Percentiles rank a stretch among this genome's conserved stretches.
Conservation (phyloP, 92 coral and sea anemone species). For the Phenganax stokvisi region DNA sequence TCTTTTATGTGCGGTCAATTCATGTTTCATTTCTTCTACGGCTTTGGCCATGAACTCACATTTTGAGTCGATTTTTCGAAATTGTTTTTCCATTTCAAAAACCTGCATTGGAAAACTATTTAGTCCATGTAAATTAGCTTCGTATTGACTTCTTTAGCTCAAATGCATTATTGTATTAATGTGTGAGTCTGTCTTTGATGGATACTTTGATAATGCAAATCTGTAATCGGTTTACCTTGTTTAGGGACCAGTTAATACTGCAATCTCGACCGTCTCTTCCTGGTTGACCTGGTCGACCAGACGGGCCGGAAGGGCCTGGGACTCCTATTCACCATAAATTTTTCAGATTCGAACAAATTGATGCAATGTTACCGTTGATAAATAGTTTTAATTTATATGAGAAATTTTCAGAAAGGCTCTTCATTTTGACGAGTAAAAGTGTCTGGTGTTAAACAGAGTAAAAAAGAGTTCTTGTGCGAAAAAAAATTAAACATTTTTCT, state of each 20-base stretch:
- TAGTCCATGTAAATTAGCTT: not conserved
- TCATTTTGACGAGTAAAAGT: no score
- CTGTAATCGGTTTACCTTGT: not conserved
- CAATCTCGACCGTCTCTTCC: slow-evolving; percentile 30
- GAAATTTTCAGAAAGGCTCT: no score
- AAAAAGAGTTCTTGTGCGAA: no score
- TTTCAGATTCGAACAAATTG: no score
- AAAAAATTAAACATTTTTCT: no score
- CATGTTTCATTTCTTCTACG: slow-evolving; percentile 9
- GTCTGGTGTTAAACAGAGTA: no score
- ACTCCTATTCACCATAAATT: not conserved
- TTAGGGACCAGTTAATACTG: not conserved
- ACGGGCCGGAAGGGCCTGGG: slow-evolving; percentile 6
- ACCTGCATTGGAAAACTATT: not conserved
- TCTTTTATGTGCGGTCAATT: not conserved
- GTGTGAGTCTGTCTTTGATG: no score
- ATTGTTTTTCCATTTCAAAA: slow-evolving; percentile 17
- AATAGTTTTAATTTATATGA: no score
- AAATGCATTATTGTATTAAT: no score
- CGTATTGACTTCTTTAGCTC: no score
- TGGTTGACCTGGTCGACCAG: slow-evolving; percentile 23
- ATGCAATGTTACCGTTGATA: no score
- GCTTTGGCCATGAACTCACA: not conserved
- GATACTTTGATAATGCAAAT: no score
- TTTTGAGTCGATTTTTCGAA: not conserved